Evolutionary conservation across 2,797 vertebrate genomes (phyloP).

Genomic region (Galaxias olidus): DNA sequence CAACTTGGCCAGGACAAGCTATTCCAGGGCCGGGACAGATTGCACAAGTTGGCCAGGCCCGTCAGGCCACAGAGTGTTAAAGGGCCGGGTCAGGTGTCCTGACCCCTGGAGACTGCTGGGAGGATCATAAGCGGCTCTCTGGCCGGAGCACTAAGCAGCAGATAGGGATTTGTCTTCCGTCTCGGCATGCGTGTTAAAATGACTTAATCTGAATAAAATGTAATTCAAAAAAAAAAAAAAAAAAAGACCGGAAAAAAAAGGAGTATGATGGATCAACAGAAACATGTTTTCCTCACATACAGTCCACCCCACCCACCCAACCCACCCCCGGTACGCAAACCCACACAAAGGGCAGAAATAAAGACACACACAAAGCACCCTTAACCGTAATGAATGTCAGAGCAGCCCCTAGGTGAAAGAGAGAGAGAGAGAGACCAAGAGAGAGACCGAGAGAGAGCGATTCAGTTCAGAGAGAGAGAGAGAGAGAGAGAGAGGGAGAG

Average conservation of each 20-base stretch:
- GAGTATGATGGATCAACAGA: too few relatives aligned
- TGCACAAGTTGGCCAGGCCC: conserved; percentile 1
- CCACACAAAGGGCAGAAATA: too few relatives aligned
- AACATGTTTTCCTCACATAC: too few relatives aligned
- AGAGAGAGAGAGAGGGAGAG: conserved; percentile 55
- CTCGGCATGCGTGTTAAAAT: conserved; percentile 10
- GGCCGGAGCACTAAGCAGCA: background rate
- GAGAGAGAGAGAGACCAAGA: conserved; percentile 53
- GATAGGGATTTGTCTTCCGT: conserved; percentile 11
- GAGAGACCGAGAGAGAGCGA: conserved; percentile 49
- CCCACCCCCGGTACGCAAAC: too few relatives aligned
- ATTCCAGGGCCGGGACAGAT: background rate
- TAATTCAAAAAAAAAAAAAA: conserved; percentile 2
- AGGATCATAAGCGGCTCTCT: too few relatives aligned
- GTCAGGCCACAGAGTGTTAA: conserved; percentile 3
- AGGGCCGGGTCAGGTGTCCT: conserved; percentile 1
- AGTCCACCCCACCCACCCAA: too few relatives aligned
- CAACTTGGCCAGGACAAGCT: background rate
- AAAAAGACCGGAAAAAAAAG: too few relatives aligned
- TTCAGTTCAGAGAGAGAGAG: conserved; percentile 41
- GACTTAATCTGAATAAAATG: conserved; percentile 21
- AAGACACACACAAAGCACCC: conserved; percentile 43
- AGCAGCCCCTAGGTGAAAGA: conserved; percentile 61
- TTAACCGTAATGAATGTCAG: conserved; percentile 69
- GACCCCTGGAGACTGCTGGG: too few relatives aligned